Conservation (phyloP, 2,888 invertebrate species). For the Muscina levida region DNA sequence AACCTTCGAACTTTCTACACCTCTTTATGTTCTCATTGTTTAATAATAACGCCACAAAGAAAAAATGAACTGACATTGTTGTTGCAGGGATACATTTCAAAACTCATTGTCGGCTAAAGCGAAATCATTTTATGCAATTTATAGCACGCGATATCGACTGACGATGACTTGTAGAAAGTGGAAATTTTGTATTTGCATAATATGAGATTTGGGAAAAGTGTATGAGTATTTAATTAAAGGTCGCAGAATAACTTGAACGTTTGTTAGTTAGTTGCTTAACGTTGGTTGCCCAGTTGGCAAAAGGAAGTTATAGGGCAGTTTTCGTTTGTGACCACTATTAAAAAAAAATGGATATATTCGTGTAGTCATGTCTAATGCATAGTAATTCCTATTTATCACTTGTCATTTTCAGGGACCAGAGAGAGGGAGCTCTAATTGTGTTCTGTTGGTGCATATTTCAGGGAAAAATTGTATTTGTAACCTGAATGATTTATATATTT, state of each 20-base stretch:
- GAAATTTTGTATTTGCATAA: background rate
- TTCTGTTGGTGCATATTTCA: no score
- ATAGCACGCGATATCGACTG: constrained; percentile 2
- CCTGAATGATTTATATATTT: no score
- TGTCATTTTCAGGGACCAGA: no score
- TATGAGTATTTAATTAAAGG: background rate
- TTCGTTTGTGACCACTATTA: no score
- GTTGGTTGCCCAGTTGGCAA: no score
- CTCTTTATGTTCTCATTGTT: background rate
- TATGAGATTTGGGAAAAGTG: background rate
- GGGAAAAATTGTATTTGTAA: no score
- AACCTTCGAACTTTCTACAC: background rate
- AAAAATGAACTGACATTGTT: no score
- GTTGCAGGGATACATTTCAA: no score
- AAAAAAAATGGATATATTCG: no score
- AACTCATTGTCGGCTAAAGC: background rate
- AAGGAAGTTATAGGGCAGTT: constrained; percentile 4
- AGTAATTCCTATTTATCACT: no score
- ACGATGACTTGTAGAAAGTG: background rate
- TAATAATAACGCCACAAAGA: background rate
- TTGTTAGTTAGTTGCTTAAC: background rate
- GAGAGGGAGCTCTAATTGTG: no score
- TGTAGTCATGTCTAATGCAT: no score
- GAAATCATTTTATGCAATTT: background rate
- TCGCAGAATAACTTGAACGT: background rate